Evolutionary conservation across 2,797 vertebrate genomes (phyloP).

Genomic region (Adelosebastes latens): DNA sequence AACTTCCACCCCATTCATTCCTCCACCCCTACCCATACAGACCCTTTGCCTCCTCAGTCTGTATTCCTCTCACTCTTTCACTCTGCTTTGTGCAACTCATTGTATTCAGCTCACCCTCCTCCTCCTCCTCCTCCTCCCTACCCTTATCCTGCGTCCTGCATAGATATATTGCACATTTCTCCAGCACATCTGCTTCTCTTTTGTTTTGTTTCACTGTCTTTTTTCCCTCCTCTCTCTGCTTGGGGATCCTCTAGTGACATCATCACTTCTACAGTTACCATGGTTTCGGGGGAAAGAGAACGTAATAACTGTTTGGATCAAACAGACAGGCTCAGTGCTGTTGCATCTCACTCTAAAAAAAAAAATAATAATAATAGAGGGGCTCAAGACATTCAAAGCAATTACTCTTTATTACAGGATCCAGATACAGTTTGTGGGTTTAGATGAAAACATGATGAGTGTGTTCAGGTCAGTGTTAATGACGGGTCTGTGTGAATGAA

Average conservation of each 20-base stretch:
- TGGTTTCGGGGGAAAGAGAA: slow-evolving; percentile 71
- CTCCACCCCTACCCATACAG: slow-evolving; percentile 8
- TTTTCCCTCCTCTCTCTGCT: slow-evolving; percentile 35
- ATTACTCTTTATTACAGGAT: slow-evolving; percentile 65
- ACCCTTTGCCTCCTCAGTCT: slow-evolving; percentile 18
- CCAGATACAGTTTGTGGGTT: slow-evolving; percentile 14
- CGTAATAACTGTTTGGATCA: slow-evolving; percentile 65
- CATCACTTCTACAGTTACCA: slow-evolving; percentile 76
- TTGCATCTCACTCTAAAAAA: slow-evolving; percentile 4
- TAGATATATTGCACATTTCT: slow-evolving; percentile 74
- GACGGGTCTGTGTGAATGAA: slow-evolving; percentile 87
- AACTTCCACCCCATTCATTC: slow-evolving; percentile 34
- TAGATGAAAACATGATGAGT: background rate
- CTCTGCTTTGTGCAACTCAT: slow-evolving; percentile 30
- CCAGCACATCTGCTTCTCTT: slow-evolving; percentile 31
- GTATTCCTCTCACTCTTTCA: slow-evolving; percentile 42
- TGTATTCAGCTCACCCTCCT: slow-evolving; percentile 20
- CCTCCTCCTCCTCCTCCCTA: background rate
- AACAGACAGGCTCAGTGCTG: slow-evolving; percentile 34
- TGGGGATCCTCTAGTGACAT: slow-evolving; percentile 77
- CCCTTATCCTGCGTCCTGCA: slow-evolving; percentile 34
- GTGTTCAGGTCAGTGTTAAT: slow-evolving; percentile 76
- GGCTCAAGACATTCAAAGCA: slow-evolving; percentile 14
- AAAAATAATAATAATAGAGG: background rate
- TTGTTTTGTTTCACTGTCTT: slow-evolving; percentile 52